These are phyloP conservation scores for Neodiprion fabricii DNA, from an alignment of 1,140 invertebrate genomes.

Conservation along the genomic window DNA sequence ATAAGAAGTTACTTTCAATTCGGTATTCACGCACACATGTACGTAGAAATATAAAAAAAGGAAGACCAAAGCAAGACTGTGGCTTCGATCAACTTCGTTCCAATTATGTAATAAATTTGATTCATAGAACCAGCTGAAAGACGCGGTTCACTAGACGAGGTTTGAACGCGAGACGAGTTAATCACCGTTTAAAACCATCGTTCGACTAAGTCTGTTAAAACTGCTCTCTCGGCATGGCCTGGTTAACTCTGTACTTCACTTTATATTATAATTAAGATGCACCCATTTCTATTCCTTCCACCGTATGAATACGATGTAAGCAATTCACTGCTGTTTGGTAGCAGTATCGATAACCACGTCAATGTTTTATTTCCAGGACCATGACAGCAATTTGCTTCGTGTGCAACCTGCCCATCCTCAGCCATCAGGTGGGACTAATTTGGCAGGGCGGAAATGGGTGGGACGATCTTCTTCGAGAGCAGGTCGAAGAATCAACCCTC, in stretches of 20 bases:
- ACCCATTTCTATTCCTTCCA: constrained; percentile 31
- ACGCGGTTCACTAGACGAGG: neutral
- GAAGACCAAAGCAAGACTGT: neutral
- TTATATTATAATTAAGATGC: constrained; percentile 44
- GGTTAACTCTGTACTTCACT: constrained; percentile 41
- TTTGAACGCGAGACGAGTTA: neutral
- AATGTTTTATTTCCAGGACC: constrained; percentile 69
- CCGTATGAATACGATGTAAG: neutral
- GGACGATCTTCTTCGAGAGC: constrained; percentile 87
- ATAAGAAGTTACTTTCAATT: too few relatives aligned
- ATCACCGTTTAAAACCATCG: constrained; percentile 28
- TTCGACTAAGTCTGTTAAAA: constrained; percentile 28
- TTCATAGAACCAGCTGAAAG: neutral
- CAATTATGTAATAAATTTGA: neutral
- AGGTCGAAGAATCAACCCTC: constrained; percentile 83
- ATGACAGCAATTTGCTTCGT: constrained; percentile 95
- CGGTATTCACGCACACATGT: neutral
- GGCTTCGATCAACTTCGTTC: neutral
- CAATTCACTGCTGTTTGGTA: neutral
- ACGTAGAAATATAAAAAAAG: neutral
- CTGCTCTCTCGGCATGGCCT: constrained; percentile 54
- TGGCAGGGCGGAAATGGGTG: constrained; percentile 93
- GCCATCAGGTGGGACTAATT: constrained; percentile 89
- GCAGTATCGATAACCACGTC: neutral
- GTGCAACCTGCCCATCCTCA: constrained; percentile 92